Evolutionary conservation across 2,113 vertebrate genomes (phyloP).

Genomic region (Esox niger): DNA sequence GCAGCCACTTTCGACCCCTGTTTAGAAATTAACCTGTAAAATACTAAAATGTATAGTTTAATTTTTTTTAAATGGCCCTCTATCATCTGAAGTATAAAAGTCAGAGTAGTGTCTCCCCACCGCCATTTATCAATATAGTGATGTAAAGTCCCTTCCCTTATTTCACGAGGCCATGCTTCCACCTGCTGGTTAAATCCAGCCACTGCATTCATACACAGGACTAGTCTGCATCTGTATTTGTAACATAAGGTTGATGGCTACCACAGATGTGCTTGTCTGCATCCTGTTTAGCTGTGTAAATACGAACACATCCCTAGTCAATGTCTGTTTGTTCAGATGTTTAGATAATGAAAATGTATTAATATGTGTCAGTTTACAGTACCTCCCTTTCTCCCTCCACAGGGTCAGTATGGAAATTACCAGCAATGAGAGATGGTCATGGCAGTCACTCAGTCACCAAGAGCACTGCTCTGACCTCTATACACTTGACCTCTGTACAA

Average conservation of each 20-base stretch:
- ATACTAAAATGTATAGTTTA: conserved; percentile 16
- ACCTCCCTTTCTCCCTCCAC: conserved; percentile 55
- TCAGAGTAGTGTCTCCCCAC: conserved; percentile 35
- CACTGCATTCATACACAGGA: conserved; percentile 42
- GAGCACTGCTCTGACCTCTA: conserved; percentile 56
- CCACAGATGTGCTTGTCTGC: conserved; percentile 47
- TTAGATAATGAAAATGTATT: conserved; percentile 26
- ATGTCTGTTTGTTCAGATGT: not conserved
- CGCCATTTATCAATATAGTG: conserved; percentile 47
- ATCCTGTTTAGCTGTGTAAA: conserved; percentile 45
- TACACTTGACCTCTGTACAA: conserved; percentile 58
- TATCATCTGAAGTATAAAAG: conserved; percentile 31
- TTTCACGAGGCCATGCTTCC: conserved; percentile 60
- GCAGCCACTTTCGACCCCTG: conserved; percentile 65
- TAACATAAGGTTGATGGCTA: conserved; percentile 38
- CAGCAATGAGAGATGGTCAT: conserved; percentile 86
- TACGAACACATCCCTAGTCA: conserved; percentile 15
- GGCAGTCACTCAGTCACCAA: conserved; percentile 52
- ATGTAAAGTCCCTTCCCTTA: conserved; percentile 29
- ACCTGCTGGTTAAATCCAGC: conserved; percentile 65
- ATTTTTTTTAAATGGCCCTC: conserved; percentile 40
- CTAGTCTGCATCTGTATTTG: conserved; percentile 20
- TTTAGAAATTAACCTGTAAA: conserved; percentile 57
- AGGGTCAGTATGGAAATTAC: conserved; percentile 98
- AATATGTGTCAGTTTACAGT: conserved; percentile 30